These are phyloP conservation scores for Epinotia bilunana DNA, from an alignment of 2,888 invertebrate species.

Conservation along the genomic window DNA sequence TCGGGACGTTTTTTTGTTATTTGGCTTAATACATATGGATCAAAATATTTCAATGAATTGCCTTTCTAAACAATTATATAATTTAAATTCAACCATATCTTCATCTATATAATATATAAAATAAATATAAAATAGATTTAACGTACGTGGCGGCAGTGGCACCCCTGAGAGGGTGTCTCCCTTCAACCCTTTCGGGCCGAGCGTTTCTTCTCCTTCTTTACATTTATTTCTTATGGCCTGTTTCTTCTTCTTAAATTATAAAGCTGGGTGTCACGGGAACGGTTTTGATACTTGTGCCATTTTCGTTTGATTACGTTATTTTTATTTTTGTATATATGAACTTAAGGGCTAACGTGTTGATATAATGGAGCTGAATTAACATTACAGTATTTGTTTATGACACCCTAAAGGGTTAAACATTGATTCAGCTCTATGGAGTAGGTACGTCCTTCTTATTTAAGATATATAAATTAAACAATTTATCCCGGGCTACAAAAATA, in stretches of 20 bases:
- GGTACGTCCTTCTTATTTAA: too few species aligned
- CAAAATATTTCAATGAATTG: too few species aligned
- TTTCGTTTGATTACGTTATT: slow-evolving; percentile 4
- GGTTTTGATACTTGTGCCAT: slow-evolving; percentile 68
- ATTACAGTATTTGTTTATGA: too few species aligned
- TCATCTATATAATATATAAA: slow-evolving; percentile 1
- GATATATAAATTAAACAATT: too few species aligned
- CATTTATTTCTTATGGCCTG: slow-evolving; percentile 85
- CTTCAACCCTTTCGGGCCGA: slow-evolving; percentile 82
- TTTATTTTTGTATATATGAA: too few species aligned
- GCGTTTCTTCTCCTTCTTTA: slow-evolving; percentile 84
- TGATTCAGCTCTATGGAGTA: too few species aligned
- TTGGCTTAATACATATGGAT: background rate
- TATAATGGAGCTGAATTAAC: too few species aligned
- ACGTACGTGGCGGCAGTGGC: slow-evolving; percentile 53
- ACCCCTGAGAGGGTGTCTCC: slow-evolving; percentile 58
- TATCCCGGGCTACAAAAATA: too few species aligned
- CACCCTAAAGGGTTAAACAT: too few species aligned
- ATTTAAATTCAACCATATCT: background rate
- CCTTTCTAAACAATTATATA: background rate
- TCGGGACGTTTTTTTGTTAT: too few species aligned
- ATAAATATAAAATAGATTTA: slow-evolving; percentile 1
- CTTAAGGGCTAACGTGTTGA: too few species aligned
- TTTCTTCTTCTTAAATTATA: slow-evolving; percentile 85
- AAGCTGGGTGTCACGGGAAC: slow-evolving; percentile 63